Evolutionary conservation across 2,113 vertebrate species (phyloP), one percentile per base, ranked within the genome.

Genomic region (Amia ocellicauda): DNA sequence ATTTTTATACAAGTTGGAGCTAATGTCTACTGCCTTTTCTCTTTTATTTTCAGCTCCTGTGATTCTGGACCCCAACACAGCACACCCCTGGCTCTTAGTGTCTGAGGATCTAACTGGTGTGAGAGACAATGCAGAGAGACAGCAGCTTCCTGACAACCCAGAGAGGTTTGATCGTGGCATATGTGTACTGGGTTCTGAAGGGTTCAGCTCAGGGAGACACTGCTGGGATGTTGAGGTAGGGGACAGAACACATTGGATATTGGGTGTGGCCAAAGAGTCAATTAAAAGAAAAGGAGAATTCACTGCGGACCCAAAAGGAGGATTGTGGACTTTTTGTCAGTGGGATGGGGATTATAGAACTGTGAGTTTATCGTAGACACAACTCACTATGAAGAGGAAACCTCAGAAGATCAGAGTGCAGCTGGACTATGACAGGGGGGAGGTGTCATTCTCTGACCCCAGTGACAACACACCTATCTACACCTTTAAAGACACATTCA

Each of bases 321-420:
- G 85, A 55, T 86, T 83, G 76, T 69, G 82, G 64, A 75, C 78
- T 1, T 70, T 87, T 47, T 85, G 84, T 69, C 86, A 77, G 23
- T 85, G 85, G 73, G 75, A 84, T 69, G 75, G 83, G 1, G 84
- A 84, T 84, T 80, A 86, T 74, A 83, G 85, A 11, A 84, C 84
- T 0, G 83, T 84, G 1, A 86, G 84, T 0, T 84, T 84, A 0
- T 82, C 83, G 3, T 56, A 84, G 9, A 83, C 83, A 0, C 73
- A 80, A 1, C 80, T 87, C 0, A 60, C 3, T 49, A 11, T 80
- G 73, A 85, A 75, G 54, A 76, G 24, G 20, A 77, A 68, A 47
- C 84, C 80, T 4, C 43, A 63, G 56, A 75, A 42, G 29, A n/a
- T 87, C 50, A 29, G 83, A 17, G 82, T 86, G 70, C 68, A 49